phyloP scores from a whole-genome alignment of 2,797 vertebrate species.

The Jordanella pulchra region DNA sequence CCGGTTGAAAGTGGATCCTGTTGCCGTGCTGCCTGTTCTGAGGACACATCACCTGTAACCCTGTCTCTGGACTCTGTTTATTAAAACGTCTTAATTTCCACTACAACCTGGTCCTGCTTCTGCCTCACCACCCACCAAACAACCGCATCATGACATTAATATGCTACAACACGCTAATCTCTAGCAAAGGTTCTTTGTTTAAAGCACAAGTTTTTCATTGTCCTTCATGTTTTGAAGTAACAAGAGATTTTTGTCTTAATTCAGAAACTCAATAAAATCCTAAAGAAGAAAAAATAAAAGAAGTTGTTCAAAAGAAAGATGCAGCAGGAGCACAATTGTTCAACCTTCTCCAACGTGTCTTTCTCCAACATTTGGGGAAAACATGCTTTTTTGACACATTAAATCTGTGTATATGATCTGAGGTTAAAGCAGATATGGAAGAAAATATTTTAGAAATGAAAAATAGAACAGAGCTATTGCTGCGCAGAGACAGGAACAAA shows the following conservation, averaged over 20 bases:
- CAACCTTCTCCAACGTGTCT: not conserved
- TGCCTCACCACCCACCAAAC: too few species aligned
- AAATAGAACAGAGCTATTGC: not conserved
- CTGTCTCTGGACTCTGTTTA: too few species aligned
- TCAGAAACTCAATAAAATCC: slow-evolving; percentile 1
- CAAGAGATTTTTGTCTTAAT: slow-evolving; percentile 4
- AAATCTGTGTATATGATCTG: not conserved
- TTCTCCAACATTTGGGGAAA: not conserved
- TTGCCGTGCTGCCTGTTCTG: too few species aligned
- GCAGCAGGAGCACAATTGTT: not conserved
- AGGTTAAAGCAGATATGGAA: not conserved
- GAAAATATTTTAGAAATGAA: not conserved
- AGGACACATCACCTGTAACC: too few species aligned
- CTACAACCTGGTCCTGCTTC: too few species aligned
- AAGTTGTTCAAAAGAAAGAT: not conserved
- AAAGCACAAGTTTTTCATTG: slow-evolving; percentile 10
- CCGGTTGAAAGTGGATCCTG: too few species aligned
- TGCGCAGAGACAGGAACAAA: not conserved
- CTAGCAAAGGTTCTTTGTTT: slow-evolving; percentile 3
- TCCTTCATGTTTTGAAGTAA: not conserved
- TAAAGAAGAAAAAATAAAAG: not conserved
- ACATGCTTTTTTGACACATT: not conserved
- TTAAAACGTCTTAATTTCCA: too few species aligned
- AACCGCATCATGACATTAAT: too few species aligned
- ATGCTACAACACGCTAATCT: slow-evolving; percentile 9